Conservation (phyloP, 2,797 vertebrate genomes). For the Pipistrellus pipistrellus region DNA sequence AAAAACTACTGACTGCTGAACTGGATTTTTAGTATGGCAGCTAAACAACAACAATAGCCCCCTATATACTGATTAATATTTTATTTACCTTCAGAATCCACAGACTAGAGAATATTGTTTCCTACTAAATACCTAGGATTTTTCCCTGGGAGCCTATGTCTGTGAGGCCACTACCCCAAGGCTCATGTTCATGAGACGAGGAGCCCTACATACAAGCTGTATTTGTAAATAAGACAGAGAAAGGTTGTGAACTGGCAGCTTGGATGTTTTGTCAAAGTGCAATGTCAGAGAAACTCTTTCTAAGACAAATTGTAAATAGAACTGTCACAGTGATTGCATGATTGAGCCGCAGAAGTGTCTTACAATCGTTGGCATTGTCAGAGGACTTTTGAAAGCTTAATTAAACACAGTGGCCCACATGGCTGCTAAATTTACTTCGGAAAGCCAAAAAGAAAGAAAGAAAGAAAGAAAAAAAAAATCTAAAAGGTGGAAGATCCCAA, state of each 20-base stretch:
- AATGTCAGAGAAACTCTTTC: constrained; percentile 91
- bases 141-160: constrained; percentile 48
- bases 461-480: constrained; percentile 2
- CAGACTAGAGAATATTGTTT: constrained; percentile 62
- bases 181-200: constrained; percentile 68
- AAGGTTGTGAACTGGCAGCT: constrained; percentile 89
- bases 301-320: constrained; percentile 92
- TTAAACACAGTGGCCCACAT: constrained; percentile 89
- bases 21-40: constrained; percentile 70
- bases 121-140: constrained; percentile 69
- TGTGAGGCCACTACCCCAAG: constrained; percentile 76
- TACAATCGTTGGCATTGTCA: constrained; percentile 90
- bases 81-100: constrained; percentile 58
- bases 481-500: constrained; percentile 80
- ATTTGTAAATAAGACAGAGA: constrained; percentile 90
- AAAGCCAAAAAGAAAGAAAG: constrained; percentile 67
- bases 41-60: constrained; percentile 56
- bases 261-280: constrained; percentile 89
- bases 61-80: constrained; percentile 55
- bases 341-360: constrained; percentile 90
- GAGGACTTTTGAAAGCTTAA: constrained; percentile 92
- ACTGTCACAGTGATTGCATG: constrained; percentile 90
- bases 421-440: constrained; percentile 88
- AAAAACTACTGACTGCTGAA: constrained; percentile 73
- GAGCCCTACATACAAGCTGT: constrained; percentile 84